These are phyloP conservation scores for Torymus auratus DNA, from an alignment of 2,888 invertebrate species.

Conservation along the genomic window DNA sequence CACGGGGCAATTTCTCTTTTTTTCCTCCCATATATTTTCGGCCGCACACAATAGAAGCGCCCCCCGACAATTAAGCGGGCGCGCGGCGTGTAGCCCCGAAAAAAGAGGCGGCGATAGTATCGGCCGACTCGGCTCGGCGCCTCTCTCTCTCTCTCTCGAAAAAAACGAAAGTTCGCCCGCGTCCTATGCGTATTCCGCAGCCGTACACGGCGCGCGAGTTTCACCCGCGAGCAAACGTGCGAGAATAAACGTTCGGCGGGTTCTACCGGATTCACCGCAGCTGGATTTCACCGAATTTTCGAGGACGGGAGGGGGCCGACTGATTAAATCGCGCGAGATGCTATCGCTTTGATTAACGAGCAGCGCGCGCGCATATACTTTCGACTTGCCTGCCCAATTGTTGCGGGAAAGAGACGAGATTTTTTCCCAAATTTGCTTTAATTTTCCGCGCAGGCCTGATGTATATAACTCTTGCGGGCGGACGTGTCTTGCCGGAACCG, in stretches of 20 bases:
- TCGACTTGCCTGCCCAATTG: too few species aligned
- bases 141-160: neutral
- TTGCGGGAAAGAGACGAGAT: neutral
- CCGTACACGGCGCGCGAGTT: conserved; percentile 68
- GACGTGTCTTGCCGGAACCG: conserved; percentile 1
- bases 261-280: neutral
- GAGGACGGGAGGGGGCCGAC: neutral
- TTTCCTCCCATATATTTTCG: conserved; percentile 3
- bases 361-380: neutral
- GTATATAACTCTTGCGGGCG: too few species aligned
- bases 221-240: conserved; percentile 63
- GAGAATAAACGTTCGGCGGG: neutral
- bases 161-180: conserved; percentile 67
- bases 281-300: conserved; percentile 17
- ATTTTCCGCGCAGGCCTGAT: too few species aligned
- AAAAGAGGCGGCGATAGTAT: conserved; percentile 21
- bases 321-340: neutral
- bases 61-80: conserved; percentile 11
- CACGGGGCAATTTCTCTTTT: conserved; percentile 8
- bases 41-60: neutral
- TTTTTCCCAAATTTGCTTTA: too few species aligned
- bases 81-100: neutral
- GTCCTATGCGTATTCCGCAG: conserved; percentile 71
- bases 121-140: neutral
- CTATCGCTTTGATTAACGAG: neutral